Base-by-base conservation (phyloP, 2,888 invertebrate species). In the Lepidocyrtoides sp. region DNA sequence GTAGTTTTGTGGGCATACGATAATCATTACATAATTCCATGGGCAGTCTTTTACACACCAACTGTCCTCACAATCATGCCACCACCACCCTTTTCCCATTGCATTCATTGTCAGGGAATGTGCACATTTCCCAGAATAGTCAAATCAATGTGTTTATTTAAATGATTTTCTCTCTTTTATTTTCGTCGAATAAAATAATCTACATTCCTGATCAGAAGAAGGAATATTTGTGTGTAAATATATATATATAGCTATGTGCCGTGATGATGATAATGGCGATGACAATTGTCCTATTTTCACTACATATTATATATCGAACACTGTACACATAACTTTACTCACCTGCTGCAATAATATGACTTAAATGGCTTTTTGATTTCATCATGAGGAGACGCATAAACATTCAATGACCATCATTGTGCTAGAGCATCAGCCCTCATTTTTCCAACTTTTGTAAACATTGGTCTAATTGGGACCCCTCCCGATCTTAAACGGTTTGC, bases 401-500 rank as follows among this genome's bases (percentile, higher is more conserved):
- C 29, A 79, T 23, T 23, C 44, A 48, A 0, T 75, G 75, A 7
- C 44, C 75, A 54, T 51, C 48, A 36, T 60, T 23, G 41, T 23
- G 14, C 20, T 7, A 12, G 1, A 63, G 36, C 60, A 89, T 57
- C 51, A 89, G 88, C 81, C 77, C 79, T 88, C 88, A 88, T 79
- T 83, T 88, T 89, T 86, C 82, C 89, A 86, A 77, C 60, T 90
- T 92, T 90, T 92, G 91, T 92, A 89, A 91, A 92, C 90, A 89
- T 57, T 85, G 88, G 69, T 90, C 91, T 91, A 90, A 92, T 91
- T 92, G 88, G 90, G 60, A 91, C 92, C 91, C 90, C 92, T 92
- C 92, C 92, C 92, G 83, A 90, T 69, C 63, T 63, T 82, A 60
- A 81, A 89, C 85, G 89, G 91, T 79, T 89, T n/a, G n/a, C 41